A percentile compares a stretch with the other conserved stretches of the same genome.
phyloP scores from a whole-genome alignment of 2,113 vertebrate species.

The Zapornia atra region DNA sequence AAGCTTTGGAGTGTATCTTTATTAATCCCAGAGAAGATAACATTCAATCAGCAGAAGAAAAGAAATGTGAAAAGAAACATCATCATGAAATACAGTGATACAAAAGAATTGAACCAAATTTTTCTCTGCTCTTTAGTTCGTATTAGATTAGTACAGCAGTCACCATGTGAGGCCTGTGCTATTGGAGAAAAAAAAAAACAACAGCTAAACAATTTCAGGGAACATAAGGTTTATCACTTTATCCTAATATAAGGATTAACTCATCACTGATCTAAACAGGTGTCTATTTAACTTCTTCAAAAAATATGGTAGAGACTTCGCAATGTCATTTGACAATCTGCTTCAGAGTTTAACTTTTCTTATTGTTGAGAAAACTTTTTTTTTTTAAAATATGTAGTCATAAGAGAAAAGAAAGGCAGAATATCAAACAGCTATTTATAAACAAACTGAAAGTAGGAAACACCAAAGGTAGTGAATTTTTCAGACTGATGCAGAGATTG shows the following conservation, averaged over 20 bases:
- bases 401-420: neutral
- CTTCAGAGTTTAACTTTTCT: neutral
- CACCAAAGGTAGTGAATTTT: neutral
- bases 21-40: neutral
- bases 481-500: neutral
- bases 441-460: neutral
- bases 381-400: neutral
- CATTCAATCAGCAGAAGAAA: neutral
- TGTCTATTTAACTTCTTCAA: neutral
- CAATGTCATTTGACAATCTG: neutral
- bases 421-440: neutral
- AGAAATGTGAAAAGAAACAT: neutral
- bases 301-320: neutral
- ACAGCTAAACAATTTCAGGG: neutral
- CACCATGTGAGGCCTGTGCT: neutral
- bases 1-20: neutral
- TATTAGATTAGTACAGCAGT: neutral
- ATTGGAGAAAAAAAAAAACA: neutral
- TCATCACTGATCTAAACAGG: neutral
- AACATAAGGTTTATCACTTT: neutral
- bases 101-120: neutral
- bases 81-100: neutral
- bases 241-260: neutral
- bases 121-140: neutral
- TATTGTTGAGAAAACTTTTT: neutral